Conservation (phyloP, 1,140 invertebrate species). For the Dysdera silvatica region DNA sequence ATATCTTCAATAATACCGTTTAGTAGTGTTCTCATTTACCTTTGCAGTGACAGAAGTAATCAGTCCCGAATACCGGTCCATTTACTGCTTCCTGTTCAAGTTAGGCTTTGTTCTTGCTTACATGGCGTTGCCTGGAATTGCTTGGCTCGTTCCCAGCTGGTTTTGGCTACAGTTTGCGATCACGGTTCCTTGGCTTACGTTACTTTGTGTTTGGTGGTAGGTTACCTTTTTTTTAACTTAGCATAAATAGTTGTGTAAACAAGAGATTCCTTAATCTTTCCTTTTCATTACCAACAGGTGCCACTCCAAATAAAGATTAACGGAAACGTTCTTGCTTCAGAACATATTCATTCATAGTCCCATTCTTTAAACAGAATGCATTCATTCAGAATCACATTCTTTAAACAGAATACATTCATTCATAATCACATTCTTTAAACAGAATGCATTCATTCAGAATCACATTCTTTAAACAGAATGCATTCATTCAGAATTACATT, state of each 20-base stretch:
- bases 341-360: too few species aligned
- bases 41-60: constrained; percentile 71
- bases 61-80: constrained; percentile 61
- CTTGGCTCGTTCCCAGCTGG: constrained; percentile 66
- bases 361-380: too few species aligned
- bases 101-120: constrained; percentile 70
- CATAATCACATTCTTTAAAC: too few species aligned
- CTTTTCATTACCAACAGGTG: too few species aligned
- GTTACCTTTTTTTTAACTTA: neutral
- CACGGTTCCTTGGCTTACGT: constrained; percentile 60
- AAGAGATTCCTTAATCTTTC: too few species aligned
- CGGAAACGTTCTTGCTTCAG: too few species aligned
- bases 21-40: constrained; percentile 6
- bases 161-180: constrained; percentile 61
- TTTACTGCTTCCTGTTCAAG: constrained; percentile 65
- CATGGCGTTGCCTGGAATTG: constrained; percentile 60
- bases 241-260: neutral
- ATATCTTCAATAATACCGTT: neutral
- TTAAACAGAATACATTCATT: too few species aligned
- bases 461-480: too few species aligned
- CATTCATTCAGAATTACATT: too few species aligned
- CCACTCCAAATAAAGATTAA: too few species aligned
- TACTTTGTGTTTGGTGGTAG: constrained; percentile 52
- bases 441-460: too few species aligned
- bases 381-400: too few species aligned